These are phyloP conservation scores for Campaea margaritaria DNA, from an alignment of 2,888 invertebrate genomes.

Conservation along the genomic window DNA sequence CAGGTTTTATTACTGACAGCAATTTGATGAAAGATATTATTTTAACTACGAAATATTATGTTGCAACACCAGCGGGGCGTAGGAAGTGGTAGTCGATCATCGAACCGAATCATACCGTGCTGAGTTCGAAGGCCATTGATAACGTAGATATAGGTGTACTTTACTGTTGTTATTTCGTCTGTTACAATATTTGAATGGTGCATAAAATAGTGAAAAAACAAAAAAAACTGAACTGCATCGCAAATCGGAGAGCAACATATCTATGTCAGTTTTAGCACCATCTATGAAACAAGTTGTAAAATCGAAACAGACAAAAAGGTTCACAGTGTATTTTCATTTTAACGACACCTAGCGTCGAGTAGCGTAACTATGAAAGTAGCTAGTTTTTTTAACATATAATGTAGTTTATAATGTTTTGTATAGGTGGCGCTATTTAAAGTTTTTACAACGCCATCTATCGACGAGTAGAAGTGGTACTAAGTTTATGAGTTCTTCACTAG, in stretches of 20 bases:
- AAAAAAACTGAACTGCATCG: too few species aligned
- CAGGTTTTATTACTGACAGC: too few species aligned
- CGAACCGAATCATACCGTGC: constrained; percentile 17
- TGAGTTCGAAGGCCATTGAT: constrained; percentile 11
- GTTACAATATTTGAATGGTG: too few species aligned
- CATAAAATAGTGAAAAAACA: too few species aligned
- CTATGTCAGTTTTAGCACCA: too few species aligned
- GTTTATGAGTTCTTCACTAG: not conserved
- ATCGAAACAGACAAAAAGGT: too few species aligned
- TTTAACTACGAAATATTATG: not conserved
- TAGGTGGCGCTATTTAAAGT: constrained; percentile 18
- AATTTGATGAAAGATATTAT: not conserved
- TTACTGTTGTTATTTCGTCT: too few species aligned
- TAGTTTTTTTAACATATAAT: too few species aligned
- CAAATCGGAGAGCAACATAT: too few species aligned
- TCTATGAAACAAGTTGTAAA: too few species aligned
- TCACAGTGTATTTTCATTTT: not conserved
- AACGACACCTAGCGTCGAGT: constrained; percentile 44
- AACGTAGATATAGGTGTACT: not conserved
- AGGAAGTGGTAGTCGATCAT: constrained; percentile 18
- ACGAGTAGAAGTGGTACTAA: constrained; percentile 21
- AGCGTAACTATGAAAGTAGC: constrained; percentile 18
- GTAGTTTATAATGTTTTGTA: not conserved
- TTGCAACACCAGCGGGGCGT: constrained; percentile 19
- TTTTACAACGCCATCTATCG: constrained; percentile 22